Base-by-base conservation (phyloP, 2,797 vertebrate genomes). In the Falco biarmicus region DNA sequence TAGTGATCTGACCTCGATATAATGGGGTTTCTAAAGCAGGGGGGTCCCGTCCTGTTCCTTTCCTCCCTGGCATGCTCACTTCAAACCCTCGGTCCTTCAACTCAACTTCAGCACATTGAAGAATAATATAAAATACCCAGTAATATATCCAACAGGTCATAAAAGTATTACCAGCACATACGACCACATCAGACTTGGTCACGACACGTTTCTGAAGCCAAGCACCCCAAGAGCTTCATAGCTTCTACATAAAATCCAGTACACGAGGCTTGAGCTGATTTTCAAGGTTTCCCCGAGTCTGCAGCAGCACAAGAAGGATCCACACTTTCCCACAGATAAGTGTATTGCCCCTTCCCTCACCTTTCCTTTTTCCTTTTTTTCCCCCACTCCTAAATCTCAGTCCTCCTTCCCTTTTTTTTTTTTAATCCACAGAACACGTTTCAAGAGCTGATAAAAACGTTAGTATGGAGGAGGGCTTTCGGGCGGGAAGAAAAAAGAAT, bases 1-100 rank as follows among this genome's bases (percentile, higher is more conserved):
- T 21, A 8, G 7, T 8, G 73, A 54, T 32, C 63, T 2, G 5
- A 19, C 16, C 56, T 25, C 2, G 0, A 10, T 6, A 13, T 1
- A 17, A 12, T 2, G 12, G 12, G 51, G 21, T 51, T 78, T 20
- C 50, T 70, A 25, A 59, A 47, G 45, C 32, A 25, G 9, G 6
- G 11, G n/a, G 18, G 3, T 34, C 76, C 61, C 89, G 48, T 37
- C 45, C 59, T 41, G 56, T 3, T 73, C 10, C 47, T 69, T 29
- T 65, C 54, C 57, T 48, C 39, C 24, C 6, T 16, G 50, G 24
- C 11, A 11, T 16, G 9, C 32, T 37, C 47, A n/a, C 28, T 31
- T 53, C 50, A n/a, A 59, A 29, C n/a, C 78, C 50, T 25, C 3
- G 12, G 16, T n/a, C 47, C 41, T 84, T 45, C 8, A 28, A 8